A percentile compares a stretch with the other conserved stretches of the same genome.
Conservation (phyloP, 2,113 vertebrate species). For the Naja naja region DNA sequence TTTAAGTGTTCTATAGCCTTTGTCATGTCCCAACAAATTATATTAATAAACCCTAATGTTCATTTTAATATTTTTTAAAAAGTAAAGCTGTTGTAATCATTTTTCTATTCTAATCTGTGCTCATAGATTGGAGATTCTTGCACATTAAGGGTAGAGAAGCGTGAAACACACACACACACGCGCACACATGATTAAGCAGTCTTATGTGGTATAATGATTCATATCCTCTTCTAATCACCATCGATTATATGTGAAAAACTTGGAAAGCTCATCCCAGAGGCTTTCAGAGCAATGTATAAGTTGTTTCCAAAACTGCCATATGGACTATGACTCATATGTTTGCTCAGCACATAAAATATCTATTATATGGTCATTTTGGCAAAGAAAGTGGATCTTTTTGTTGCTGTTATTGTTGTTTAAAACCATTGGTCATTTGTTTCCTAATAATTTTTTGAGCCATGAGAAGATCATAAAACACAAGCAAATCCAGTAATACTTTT, state of each 20-base stretch:
- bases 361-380: constrained; percentile 50
- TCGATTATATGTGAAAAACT: constrained; percentile 51
- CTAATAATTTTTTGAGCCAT: constrained; percentile 44
- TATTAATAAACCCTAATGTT: constrained; percentile 33
- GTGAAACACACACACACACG: constrained; percentile 27
- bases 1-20: constrained; percentile 25
- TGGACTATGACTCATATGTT: constrained; percentile 60
- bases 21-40: constrained; percentile 44
- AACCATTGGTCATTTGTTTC: constrained; percentile 39
- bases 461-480: constrained; percentile 51
- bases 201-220: constrained; percentile 54
- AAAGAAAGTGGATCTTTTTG: constrained; percentile 38
- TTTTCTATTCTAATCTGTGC: constrained; percentile 32
- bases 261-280: constrained; percentile 53
- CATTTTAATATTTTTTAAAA: constrained; percentile 32
- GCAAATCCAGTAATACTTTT: constrained; percentile 59
- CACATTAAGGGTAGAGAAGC: constrained; percentile 51
- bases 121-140: constrained; percentile 35
- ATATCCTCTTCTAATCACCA: constrained; percentile 52
- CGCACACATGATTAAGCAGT: constrained; percentile 13
- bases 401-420: constrained; percentile 19
- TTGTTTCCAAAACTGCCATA: constrained; percentile 49
- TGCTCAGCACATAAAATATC: constrained; percentile 48
- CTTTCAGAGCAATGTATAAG: constrained; percentile 23
- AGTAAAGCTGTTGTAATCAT: constrained; percentile 14